These are phyloP conservation scores for Nothoprocta pentlandii DNA, from an alignment of 2,113 vertebrate species.

Conservation along the genomic window DNA sequence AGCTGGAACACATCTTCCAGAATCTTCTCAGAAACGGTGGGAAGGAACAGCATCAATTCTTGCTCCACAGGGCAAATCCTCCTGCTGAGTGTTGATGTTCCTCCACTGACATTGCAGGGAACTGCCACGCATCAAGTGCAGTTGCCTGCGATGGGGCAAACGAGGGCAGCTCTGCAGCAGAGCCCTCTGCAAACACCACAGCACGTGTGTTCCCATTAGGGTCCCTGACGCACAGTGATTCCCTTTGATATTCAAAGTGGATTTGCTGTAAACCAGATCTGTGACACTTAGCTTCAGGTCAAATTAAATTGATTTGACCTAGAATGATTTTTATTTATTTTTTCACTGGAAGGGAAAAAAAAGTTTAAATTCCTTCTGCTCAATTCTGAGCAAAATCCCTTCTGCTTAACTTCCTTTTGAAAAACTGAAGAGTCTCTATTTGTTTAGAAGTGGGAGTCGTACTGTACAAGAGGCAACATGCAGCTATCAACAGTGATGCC, in stretches of 20 bases:
- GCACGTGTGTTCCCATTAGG: rapidly evolving
- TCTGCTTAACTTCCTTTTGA: constrained; percentile 1
- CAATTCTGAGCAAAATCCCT: constrained; percentile 1
- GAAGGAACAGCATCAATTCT: background rate
- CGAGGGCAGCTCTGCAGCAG: background rate
- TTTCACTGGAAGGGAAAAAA: background rate
- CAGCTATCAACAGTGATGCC: background rate
- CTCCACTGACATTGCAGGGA: background rate
- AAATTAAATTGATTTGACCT: constrained; percentile 59
- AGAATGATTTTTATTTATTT: constrained; percentile 59
- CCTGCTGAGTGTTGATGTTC: background rate
- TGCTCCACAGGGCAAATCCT: background rate
- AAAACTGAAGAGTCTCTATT: background rate
- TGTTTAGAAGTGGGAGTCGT: background rate
- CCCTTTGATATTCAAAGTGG: background rate
- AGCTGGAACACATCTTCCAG: no score
- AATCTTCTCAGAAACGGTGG: background rate
- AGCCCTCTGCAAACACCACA: rapidly evolving
- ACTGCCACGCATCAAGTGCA: background rate
- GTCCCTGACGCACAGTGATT: background rate
- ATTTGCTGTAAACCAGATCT: constrained; percentile 47
- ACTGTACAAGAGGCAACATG: background rate
- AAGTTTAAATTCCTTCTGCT: background rate
- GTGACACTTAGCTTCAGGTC: constrained; percentile 49
- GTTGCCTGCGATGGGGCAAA: background rate